phyloP scores from a whole-genome alignment of 1,140 invertebrate species.

The Neoseiulus cucumeris region DNA sequence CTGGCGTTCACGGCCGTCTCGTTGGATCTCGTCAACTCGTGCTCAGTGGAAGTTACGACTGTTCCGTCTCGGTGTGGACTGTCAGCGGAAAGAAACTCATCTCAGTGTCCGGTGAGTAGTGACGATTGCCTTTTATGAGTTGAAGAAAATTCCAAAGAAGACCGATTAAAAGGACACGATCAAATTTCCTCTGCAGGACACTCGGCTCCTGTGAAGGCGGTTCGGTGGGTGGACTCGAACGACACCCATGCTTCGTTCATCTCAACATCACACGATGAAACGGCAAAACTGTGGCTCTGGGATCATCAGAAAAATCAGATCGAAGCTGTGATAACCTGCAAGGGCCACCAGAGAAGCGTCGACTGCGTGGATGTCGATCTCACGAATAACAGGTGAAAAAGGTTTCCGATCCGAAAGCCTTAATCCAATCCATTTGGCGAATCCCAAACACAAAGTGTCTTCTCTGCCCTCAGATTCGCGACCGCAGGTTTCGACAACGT shows the following conservation, averaged over 20 bases:
- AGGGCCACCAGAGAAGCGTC: constrained; percentile 68
- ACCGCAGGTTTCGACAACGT: not conserved
- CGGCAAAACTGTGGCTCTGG: constrained; percentile 74
- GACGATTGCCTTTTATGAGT: too few relatives aligned
- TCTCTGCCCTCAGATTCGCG: constrained; percentile 59
- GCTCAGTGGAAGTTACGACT: not conserved
- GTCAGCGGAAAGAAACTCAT: not conserved
- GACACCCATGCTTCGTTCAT: constrained; percentile 22
- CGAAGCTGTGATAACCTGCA: constrained; percentile 53
- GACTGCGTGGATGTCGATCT: constrained; percentile 56
- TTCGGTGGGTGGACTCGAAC: constrained; percentile 49
- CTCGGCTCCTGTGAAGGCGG: constrained; percentile 58
- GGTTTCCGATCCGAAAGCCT: not conserved
- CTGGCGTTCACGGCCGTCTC: not conserved
- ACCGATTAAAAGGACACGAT: too few relatives aligned
- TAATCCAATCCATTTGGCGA: not conserved
- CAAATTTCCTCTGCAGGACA: constrained; percentile 53
- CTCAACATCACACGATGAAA: constrained; percentile 77
- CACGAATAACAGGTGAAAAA: constrained; percentile 12
- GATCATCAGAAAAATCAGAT: constrained; percentile 46
- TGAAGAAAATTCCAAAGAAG: too few relatives aligned
- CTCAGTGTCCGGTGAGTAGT: not conserved
- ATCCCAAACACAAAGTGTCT: not conserved
- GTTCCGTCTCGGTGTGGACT: not conserved
- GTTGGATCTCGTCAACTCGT: not conserved